phyloP scores from a whole-genome alignment of 2,888 invertebrate genomes.

The Polylopha cassiicola region DNA sequence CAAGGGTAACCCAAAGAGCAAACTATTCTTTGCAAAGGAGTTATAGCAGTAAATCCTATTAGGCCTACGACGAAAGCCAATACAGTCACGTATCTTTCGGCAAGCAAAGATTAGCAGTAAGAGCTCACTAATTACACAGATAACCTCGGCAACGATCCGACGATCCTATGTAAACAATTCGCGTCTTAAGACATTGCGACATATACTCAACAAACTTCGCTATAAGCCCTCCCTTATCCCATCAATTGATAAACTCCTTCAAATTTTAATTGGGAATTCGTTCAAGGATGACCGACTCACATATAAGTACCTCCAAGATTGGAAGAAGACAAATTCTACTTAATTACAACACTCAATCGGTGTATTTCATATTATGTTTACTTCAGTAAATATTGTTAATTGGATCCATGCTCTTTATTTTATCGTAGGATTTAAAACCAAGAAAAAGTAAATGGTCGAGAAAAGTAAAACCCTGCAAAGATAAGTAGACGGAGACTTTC shows the following conservation, averaged over 20 bases:
- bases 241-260: conserved; percentile 11
- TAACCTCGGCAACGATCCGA: conserved; percentile 58
- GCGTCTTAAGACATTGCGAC: conserved; percentile 44
- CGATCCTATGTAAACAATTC: conserved; percentile 65
- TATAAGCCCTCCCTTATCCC: conserved; percentile 30
- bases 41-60: conserved; percentile 16
- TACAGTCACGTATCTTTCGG: conserved; percentile 54
- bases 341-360: too few species aligned
- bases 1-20: too few species aligned
- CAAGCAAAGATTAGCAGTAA: conserved; percentile 61
- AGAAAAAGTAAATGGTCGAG: too few species aligned
- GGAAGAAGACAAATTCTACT: too few species aligned
- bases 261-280: conserved; percentile 13
- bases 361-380: too few species aligned
- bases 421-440: too few species aligned
- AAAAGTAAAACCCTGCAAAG: too few species aligned
- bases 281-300: too few species aligned
- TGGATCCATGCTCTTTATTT: too few species aligned
- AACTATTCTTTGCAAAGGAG: conserved; percentile 8
- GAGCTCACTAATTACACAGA: conserved; percentile 66
- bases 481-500: too few species aligned
- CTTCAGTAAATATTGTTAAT: too few species aligned
- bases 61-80: conserved; percentile 31
- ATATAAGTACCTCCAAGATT: too few species aligned
- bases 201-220: conserved; percentile 32